phyloP scores from a whole-genome alignment of 2,888 invertebrate species.

The Resseliella maxima region DNA sequence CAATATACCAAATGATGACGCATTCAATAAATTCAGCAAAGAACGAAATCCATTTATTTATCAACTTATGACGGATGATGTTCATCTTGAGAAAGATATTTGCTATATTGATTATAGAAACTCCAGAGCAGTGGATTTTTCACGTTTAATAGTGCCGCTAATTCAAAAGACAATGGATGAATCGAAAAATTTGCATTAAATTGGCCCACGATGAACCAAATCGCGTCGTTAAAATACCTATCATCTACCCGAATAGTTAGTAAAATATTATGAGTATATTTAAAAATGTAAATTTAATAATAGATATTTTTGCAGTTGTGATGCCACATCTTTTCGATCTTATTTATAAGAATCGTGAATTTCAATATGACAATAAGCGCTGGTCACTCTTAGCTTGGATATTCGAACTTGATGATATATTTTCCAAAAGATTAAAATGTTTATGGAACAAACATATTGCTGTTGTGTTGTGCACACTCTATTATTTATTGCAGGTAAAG shows the following conservation, averaged over 20 bases:
- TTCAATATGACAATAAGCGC: background rate
- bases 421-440: background rate
- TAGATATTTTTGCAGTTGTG: background rate
- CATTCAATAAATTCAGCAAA: background rate
- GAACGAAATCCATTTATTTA: background rate
- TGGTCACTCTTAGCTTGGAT: background rate
- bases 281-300: background rate
- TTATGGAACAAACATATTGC: background rate
- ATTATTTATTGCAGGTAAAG: background rate
- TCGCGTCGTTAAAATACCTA: background rate
- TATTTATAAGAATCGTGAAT: background rate
- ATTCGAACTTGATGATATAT: background rate
- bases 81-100: background rate
- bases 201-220: slow-evolving; percentile 32
- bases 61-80: background rate
- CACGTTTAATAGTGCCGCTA: background rate
- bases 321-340: background rate
- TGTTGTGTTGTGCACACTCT: background rate
- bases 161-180: background rate
- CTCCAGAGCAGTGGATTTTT: background rate
- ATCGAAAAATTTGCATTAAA: slow-evolving; percentile 37
- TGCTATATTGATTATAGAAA: background rate
- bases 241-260: slow-evolving; percentile 4
- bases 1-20: background rate
- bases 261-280: background rate